A percentile compares a stretch with the other conserved stretches of the same genome.
phyloP scores from a whole-genome alignment of 2,888 invertebrate species.

The Drosophila mayaguana region DNA sequence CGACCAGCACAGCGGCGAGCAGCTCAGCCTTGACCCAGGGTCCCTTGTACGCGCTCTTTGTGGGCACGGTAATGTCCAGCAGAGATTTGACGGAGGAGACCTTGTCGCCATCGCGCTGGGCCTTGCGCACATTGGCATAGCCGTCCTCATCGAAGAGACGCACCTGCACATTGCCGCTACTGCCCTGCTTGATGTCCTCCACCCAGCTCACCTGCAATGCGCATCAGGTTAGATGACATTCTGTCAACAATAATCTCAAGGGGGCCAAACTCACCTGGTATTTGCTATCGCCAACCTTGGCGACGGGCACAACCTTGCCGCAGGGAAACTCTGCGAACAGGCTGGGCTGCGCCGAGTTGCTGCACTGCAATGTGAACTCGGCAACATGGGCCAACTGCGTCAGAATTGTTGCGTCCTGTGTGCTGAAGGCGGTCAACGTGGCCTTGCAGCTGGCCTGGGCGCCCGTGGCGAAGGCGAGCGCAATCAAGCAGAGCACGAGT shows the following conservation, averaged over 20 bases:
- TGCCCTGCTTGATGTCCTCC: constrained; percentile 93
- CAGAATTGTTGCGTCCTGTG: constrained; percentile 96
- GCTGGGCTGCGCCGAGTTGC: constrained; percentile 89
- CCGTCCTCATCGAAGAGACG: constrained; percentile 96
- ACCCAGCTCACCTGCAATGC: constrained; percentile 94
- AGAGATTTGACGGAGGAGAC: constrained; percentile 88
- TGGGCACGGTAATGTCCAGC: constrained; percentile 89
- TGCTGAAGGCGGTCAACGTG: constrained; percentile 93
- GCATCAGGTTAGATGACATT: background rate
- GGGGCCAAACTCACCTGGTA: constrained; percentile 90
- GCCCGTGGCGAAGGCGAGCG: constrained; percentile 56
- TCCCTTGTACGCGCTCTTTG: constrained; percentile 94
- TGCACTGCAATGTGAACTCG: constrained; percentile 94
- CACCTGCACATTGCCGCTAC: constrained; percentile 92
- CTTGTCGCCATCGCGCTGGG: constrained; percentile 90
- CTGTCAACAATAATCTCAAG: fast-evolving
- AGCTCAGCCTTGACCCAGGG: constrained; percentile 97
- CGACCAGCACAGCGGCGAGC: constrained; percentile 91
- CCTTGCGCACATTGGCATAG: constrained; percentile 94
- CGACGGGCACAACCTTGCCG: constrained; percentile 93
- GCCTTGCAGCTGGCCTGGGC: constrained; percentile 87
- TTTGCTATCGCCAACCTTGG: constrained; percentile 90
- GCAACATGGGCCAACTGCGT: constrained; percentile 95
- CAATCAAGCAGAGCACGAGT: constrained; percentile 65
- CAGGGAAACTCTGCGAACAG: constrained; percentile 94